Evolutionary conservation across 92 coral and sea anemone species (phyloP), one percentile per base, ranked within the genome.

Genomic region (Montipora capitata): DNA sequence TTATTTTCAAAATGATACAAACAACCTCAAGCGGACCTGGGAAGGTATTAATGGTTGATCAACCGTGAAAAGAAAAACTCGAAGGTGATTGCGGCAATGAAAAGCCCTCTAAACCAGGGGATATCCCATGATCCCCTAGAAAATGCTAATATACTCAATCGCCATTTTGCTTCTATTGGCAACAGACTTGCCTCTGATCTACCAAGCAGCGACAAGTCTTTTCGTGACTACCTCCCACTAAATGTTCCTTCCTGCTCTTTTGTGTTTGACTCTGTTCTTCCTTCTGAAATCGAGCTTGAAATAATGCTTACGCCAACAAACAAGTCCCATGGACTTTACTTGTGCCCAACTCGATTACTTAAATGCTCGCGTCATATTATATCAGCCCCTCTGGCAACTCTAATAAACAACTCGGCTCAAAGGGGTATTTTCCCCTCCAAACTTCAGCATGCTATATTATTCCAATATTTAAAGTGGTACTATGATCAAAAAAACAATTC

Each of bases 251-350:
- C 51, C 0, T 8, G 51, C 51, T 45, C 51, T 45, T 45, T 45
- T 45, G 51, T 45, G 42, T n/a, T 64, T 64, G 20, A 64, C 69
- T 64, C 69, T 64, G 69, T 64, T 67, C 72, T 27, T 67, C 41
- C 72, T 67, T 67, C 72, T 27, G 89, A 76, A 49, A 75, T 75
- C 59, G 89, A 85, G 78, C 39, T 51, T 44, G 87, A 82, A 71
- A 71, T 82, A 68, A 75, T 75, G 74, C 17, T 62, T 13, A 75
- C 72, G 44, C 92, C 92, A 64, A 0, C 40, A 27, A 87, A 92
- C 42, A 92, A 92, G 84, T 63, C 90, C 68, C 44, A 67, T 54
- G 94, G 94, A 15, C 51, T 86, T 42, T 73, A 79, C 54, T 91
- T 88, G 9, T 86, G 88, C 41, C 91, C 88, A 7, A 68, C 64